A percentile compares a stretch with the other conserved stretches of the same genome.
phyloP scores from a whole-genome alignment of 2,888 invertebrate genomes.

The Cetonia aurata region DNA sequence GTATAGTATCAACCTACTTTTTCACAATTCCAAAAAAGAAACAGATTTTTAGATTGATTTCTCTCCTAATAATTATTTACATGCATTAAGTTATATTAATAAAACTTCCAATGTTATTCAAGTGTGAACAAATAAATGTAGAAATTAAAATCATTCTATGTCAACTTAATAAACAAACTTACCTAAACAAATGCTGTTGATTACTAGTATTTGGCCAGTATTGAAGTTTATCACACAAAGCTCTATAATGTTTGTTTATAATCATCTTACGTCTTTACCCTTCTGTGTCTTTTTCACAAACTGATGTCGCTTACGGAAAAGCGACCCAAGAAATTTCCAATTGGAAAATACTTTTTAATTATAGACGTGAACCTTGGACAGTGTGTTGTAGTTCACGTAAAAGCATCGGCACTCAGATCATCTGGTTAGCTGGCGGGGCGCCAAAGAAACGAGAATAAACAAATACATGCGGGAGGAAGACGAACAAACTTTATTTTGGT shows the following conservation, averaged over 20 bases:
- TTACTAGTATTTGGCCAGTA: conserved; percentile 7
- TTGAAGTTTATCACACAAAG: conserved; percentile 29
- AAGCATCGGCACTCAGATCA: conserved; percentile 29
- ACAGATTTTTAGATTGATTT: too few species aligned
- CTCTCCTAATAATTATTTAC: too few species aligned
- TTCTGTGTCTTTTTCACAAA: conserved; percentile 17
- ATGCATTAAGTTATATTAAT: too few species aligned
- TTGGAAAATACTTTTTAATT: conserved; percentile 40
- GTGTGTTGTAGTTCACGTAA: conserved; percentile 22
- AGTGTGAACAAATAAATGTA: too few species aligned
- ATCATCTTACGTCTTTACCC: conserved; percentile 32
- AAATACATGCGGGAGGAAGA: conserved; percentile 27
- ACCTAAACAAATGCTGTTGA: conserved; percentile 32
- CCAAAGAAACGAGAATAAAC: conserved; percentile 38
- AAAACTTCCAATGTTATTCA: too few species aligned
- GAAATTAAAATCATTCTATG: not conserved
- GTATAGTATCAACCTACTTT: too few species aligned
- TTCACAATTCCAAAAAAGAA: too few species aligned
- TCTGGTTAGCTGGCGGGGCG: conserved; percentile 34
- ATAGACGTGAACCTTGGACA: conserved; percentile 40
- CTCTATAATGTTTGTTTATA: conserved; percentile 20
- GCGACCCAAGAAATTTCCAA: conserved; percentile 30
- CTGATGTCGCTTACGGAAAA: conserved; percentile 22
- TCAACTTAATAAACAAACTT: conserved; percentile 1
- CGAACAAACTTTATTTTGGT: conserved; percentile 32